Base-by-base conservation (phyloP, 2,888 invertebrate genomes). In the Rotaria macrura region DNA sequence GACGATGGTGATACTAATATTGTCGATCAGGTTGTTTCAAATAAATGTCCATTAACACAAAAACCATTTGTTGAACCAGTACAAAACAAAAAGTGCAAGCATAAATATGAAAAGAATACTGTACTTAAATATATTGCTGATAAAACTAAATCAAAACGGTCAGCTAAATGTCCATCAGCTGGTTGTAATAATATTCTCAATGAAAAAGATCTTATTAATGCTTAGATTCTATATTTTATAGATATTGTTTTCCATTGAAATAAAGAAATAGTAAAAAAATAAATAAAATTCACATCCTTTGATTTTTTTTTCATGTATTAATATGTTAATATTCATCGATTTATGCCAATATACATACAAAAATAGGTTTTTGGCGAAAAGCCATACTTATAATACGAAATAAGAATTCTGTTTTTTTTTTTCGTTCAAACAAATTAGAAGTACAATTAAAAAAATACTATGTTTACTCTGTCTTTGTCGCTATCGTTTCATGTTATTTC, bases 11-110 rank as follows among this genome's bases (percentile, higher is more conserved):
- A 40, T 43, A 43, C 43, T 7, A n/a, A 40, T 79, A 17, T 79
- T 43, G n/a, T 79, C 7, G 43, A 79, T n/a, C 79, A 79, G 43
- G 79, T 79, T 40, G 14, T 6, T 1, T 43, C 43, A 1, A 43
- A 40, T 14, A 79, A 79, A 79, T 79, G 79, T 43, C 79, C 79
- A 79, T 79, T 79, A 14, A 79, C 79, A 43, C 79, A 79, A 43
- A 79, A 40, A 79, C 9, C 17, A 43, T 79, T 79, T 43, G n/a
- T 43, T 79, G 79, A 79, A 25, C 43, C 79, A 10, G 79, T 79
- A n/a, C 79, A 79, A 79, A 79, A 79, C n/a, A 79, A 79, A 43
- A 79, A 79, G 43, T 79, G 79, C 20, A 79, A 79, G 43, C 79
- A 79, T 43, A 40, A 43, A 40, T 79, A 79, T 43, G 79, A 79